Evolutionary conservation across 2,113 vertebrate genomes (phyloP), one percentile per base, ranked within the genome.

Genomic region (Brachyistius frenatus): DNA sequence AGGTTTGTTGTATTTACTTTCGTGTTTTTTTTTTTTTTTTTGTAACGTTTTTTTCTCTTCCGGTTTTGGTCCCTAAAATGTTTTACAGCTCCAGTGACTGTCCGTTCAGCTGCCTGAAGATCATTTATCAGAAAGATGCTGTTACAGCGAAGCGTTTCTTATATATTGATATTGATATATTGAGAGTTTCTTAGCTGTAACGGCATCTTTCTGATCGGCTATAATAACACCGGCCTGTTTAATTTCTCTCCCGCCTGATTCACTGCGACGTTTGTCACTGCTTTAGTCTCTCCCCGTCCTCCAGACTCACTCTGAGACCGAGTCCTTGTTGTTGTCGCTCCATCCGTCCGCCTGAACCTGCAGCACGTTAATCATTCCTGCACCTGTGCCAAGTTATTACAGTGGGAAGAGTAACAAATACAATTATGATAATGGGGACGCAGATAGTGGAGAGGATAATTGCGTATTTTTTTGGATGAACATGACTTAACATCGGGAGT

Each of bases 391-490:
- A 88, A 80, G 74, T 78, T 86, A 85, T 80, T 81, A 80, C 77
- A 83, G 54, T 62, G 60, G 73, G 66, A 85, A 78, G 71, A 88
- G 77, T 57, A 79, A 75, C 87, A 86, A 80, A 86, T 83, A 75
- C 47, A 85, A 86, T 92, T 85, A 92, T 78, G 70, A 69, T 88
- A 88, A 89, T 88, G 79, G 68, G 33, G 57, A 23, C 4, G 4
- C 87, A 81, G 84, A 89, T 73, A 81, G 76, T 60, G 53, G 62
- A 83, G 81, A 81, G 83, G 81, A 88, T 90, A 78, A 85, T 89
- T 89, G 84, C 81, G 66, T 75, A 66, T 50, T 73, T 73, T 79
- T 87, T 84, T 77, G 80, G 76, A 85, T 76, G 81, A 88, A 87
- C 80, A 87, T 82, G 78, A 84, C 69, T 87, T 83, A 66, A 85